Base-by-base conservation (phyloP, 1,140 invertebrate species). In the Macrosteles quadrilineatus region DNA sequence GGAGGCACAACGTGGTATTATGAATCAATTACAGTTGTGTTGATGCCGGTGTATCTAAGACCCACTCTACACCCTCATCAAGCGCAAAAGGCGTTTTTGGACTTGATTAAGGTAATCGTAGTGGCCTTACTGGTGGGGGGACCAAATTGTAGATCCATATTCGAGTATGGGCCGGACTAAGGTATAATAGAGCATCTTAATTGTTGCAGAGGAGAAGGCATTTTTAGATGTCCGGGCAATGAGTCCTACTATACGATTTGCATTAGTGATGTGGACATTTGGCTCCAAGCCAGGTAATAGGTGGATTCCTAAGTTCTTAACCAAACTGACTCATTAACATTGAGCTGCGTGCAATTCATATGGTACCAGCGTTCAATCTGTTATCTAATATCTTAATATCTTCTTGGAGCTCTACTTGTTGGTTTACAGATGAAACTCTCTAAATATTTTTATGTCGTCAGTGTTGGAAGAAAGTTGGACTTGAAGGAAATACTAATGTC, bases 401-500 rank as follows among this genome's bases (percentile, higher is more conserved):
- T 9, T 6, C 17, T 17, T 40, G 36, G 6, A 40, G 36, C 36
- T 40, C 36, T 17, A 9, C 36, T 17, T 40, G 36, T 40, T 40
- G 36, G 17, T 6, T 9, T 9, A 40, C 36, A 40, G 17, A 40
- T 9, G 6, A 40, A 40, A 40, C 36, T 40, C 36, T 17, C 36
- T 40, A 40, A 40, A 40, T 40, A 55, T 55, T 55, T 29, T 69
- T 1, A 63, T 43, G 23, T 47, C 57, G 68, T 67, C 78, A 77
- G 77, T 43, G 75, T 79, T 1, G 77, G 32, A 17, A 78, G 31
- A 32, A 73, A 71, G 3, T 73, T 69, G 31, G 73, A 23, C 21
- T 53, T 30, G 40, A 80, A 77, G 55, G 71, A 72, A 27, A 69
- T 4, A n/a, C 59, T 21, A 21, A 77, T 73, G 67, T 79, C 76